phyloP scores from a whole-genome alignment of 2,888 invertebrate species.

The Drosophila maculinotata region DNA sequence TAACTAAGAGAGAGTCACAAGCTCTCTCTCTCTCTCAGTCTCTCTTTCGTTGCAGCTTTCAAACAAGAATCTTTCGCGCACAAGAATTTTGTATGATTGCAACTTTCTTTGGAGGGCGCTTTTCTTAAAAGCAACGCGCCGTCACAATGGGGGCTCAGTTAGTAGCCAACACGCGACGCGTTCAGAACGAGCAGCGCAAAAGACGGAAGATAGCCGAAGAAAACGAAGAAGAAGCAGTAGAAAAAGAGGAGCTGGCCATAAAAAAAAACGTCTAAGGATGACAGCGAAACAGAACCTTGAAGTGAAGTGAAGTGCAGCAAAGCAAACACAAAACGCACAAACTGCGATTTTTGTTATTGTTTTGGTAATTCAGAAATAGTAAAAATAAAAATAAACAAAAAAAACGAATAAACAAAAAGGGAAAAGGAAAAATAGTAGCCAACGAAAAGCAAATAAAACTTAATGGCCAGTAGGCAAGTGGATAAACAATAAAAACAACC shows the following conservation, averaged over 20 bases:
- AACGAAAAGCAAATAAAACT: constrained; percentile 40
- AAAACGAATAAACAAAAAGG: constrained; percentile 1
- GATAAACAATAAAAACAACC: constrained; percentile 44
- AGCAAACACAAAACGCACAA: constrained; percentile 25
- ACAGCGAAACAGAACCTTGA: constrained; percentile 36
- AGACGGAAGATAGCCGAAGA: constrained; percentile 11
- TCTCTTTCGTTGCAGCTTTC: constrained; percentile 43
- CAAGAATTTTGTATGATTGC: constrained; percentile 59
- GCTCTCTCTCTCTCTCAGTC: not conserved
- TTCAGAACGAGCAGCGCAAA: constrained; percentile 63
- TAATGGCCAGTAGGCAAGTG: constrained; percentile 49
- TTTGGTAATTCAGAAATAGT: constrained; percentile 25
- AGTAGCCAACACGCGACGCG: constrained; percentile 73
- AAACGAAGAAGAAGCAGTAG: constrained; percentile 15
- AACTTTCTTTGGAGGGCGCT: constrained; percentile 73
- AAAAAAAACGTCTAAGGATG: constrained; percentile 52
- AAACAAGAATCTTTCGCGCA: constrained; percentile 64
- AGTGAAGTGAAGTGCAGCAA: constrained; percentile 70
- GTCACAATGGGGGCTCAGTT: constrained; percentile 57
- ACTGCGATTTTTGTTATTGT: constrained; percentile 61
- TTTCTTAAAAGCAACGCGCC: constrained; percentile 73
- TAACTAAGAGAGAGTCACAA: constrained; percentile 12
- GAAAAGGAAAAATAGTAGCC: no score
- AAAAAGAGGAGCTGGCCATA: constrained; percentile 19
- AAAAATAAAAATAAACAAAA: constrained; percentile 12